These are phyloP conservation scores for Tamandua tetradactyla DNA, from an alignment of 2,797 vertebrate genomes.

Conservation along the genomic window DNA sequence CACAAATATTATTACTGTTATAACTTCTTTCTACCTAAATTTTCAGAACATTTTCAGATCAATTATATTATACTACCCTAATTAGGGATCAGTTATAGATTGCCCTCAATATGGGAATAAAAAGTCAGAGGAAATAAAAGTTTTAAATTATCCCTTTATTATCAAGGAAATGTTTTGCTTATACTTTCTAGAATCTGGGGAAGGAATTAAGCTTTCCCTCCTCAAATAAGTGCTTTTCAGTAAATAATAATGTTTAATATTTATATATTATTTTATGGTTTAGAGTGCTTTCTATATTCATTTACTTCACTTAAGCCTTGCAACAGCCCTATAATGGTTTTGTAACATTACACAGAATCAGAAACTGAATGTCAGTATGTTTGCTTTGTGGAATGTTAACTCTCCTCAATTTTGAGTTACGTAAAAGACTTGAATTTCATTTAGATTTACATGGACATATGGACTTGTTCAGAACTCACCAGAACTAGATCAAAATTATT, in stretches of 20 bases:
- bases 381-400: background rate
- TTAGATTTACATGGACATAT: background rate
- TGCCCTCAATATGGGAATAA: background rate
- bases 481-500: background rate
- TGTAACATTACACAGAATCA: background rate
- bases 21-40: slow-evolving; percentile 24
- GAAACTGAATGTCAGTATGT: background rate
- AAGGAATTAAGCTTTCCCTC: background rate
- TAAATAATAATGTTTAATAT: background rate
- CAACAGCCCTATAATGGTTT: background rate
- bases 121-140: background rate
- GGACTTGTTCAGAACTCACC: background rate
- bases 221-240: background rate
- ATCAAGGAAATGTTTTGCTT: background rate
- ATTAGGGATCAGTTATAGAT: background rate
- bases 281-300: background rate
- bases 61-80: background rate
- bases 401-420: slow-evolving; percentile 37
- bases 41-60: slow-evolving; percentile 1
- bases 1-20: background rate
- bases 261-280: background rate
- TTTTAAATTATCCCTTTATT: background rate
- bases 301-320: background rate
- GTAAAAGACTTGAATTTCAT: background rate
- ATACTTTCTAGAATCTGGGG: background rate